Evolutionary conservation across 2,113 vertebrate genomes (phyloP), one percentile per base, ranked within the genome.

Genomic region (Callipepla californica): DNA sequence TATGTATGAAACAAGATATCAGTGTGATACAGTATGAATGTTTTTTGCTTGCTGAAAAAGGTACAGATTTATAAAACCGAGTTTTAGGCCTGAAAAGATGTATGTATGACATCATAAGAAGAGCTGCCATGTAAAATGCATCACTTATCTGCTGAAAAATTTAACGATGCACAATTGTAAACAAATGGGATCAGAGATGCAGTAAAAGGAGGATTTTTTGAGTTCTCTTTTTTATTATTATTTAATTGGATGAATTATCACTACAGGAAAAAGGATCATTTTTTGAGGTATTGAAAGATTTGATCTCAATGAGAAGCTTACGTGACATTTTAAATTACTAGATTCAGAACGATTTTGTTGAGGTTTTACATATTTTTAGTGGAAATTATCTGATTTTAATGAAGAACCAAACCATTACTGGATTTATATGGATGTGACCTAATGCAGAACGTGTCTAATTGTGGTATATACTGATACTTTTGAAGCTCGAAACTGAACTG

Each of bases 1-100:
- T 89, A 34, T 57, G 34, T 62, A 89, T 91, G 85, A 91, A 94
- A 85, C 28, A 68, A 65, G 74, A 50, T 91, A 76, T 51, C 32
- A 40, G 0, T 59, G 45, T 61, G 25, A 76, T 44, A 21, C 65
- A 66, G 12, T 7, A 14, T 85, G 38, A 58, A 16, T n/a, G n/a
- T 85, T 84, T 67, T 61, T 70, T 90, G 65, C 20, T 23, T 59
- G 23, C 87, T 62, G 32, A 58, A 90, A 63, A 42, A 75, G 59
- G 32, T 67, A 61, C 17, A 70, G 36, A n/a, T 32, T 22, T 48
- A n/a, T 5, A 8, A 76, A 58, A 73, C 3, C 28, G 44, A 26
- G 19, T 34, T 81, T 58, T 65, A 78, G 57, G 30, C 48, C 32
- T 90, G 65, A 80, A 84, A 86, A 86, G 44, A 42, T 2, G 2